phyloP scores from a whole-genome alignment of 2,888 invertebrate species.

The Trissonchulus latispiculum region DNA sequence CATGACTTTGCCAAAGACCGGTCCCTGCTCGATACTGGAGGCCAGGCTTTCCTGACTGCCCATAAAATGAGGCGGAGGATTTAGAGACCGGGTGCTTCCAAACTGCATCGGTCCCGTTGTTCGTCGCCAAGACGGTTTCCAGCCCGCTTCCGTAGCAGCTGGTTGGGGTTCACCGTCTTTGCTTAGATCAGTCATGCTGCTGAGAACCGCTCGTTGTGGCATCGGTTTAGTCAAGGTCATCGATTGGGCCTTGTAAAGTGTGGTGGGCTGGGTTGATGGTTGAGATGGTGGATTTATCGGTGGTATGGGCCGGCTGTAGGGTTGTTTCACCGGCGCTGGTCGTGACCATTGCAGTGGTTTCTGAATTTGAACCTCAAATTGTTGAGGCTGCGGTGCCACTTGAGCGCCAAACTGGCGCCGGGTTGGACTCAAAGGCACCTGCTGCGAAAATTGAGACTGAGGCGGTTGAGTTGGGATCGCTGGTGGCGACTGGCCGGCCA shows the following conservation, averaged over 20 bases:
- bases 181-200: neutral
- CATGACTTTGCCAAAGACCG: conserved; percentile 3
- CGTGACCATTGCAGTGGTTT: neutral
- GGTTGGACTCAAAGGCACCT: neutral
- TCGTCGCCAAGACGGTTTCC: neutral
- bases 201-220: neutral
- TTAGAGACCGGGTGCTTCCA: neutral
- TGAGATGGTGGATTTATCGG: too few species aligned
- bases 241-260: neutral
- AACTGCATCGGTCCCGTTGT: too few species aligned
- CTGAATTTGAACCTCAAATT: neutral
- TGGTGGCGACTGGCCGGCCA: neutral
- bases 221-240: neutral
- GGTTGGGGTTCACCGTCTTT: neutral
- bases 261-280: neutral
- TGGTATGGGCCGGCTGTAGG: too few species aligned
- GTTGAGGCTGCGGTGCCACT: neutral
- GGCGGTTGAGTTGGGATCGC: neutral
- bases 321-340: neutral
- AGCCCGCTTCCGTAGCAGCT: neutral
- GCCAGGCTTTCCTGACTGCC: neutral
- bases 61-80: neutral
- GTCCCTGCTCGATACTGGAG: neutral
- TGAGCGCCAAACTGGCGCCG: neutral
- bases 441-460: neutral